Evolutionary conservation across 2,797 vertebrate genomes (phyloP).

Genomic region (Gastrophryne carolinensis): DNA sequence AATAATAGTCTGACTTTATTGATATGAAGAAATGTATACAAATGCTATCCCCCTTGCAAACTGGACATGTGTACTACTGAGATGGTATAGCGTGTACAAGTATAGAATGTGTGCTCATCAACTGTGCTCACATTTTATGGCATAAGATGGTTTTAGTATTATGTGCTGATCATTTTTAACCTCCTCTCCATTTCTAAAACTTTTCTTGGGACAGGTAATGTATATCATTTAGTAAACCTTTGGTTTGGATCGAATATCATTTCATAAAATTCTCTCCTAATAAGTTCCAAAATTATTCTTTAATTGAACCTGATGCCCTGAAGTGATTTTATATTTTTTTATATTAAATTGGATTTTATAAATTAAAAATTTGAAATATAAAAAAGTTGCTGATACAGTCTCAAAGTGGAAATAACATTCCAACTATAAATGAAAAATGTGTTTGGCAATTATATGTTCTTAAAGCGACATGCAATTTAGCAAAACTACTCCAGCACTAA

Average conservation of each 20-base stretch:
- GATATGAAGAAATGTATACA: too few species aligned
- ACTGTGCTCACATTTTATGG: too few species aligned
- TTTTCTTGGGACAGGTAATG: neutral
- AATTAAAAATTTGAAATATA: neutral
- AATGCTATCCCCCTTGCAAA: too few species aligned
- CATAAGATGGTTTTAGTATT: too few species aligned
- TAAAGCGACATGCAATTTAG: too few species aligned
- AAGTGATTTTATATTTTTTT: conserved; percentile 25
- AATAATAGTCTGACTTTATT: too few species aligned
- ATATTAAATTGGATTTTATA: conserved; percentile 32
- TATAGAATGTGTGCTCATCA: too few species aligned
- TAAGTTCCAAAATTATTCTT: conserved; percentile 24
- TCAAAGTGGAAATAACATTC: neutral
- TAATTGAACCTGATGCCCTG: conserved; percentile 37
- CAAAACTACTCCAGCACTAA: too few species aligned
- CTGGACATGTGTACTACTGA: too few species aligned
- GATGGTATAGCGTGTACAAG: too few species aligned
- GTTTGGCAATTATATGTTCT: neutral
- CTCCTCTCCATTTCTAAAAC: neutral
- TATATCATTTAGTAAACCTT: conserved; percentile 10
- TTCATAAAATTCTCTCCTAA: conserved; percentile 35
- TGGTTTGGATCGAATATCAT: conserved; percentile 3
- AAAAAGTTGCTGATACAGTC: neutral
- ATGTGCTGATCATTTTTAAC: too few species aligned
- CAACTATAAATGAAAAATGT: neutral